Conservation (phyloP, 2,888 invertebrate species). For the Hyles lineata region DNA sequence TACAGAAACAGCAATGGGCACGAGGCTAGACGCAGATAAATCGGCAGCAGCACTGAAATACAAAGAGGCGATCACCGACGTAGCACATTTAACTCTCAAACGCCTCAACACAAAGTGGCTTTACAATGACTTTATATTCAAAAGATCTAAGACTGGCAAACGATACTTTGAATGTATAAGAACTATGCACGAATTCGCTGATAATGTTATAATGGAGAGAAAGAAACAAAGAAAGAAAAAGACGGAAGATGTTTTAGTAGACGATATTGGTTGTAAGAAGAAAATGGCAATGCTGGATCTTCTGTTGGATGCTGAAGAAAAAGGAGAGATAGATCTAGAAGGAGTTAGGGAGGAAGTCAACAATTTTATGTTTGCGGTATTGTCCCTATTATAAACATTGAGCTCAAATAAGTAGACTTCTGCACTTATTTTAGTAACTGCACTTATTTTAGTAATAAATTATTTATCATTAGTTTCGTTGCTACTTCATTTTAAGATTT, state of each 20-base stretch:
- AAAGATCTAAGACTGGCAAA: slow-evolving; percentile 68
- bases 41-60: slow-evolving; percentile 72
- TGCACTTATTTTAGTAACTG: no score
- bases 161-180: slow-evolving; percentile 73
- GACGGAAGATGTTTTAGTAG: not conserved
- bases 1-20: slow-evolving; percentile 87
- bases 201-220: slow-evolving; percentile 81
- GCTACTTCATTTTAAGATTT: no score
- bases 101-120: slow-evolving; percentile 82
- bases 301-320: slow-evolving; percentile 84
- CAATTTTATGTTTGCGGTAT: slow-evolving; percentile 83
- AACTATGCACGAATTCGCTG: slow-evolving; percentile 81
- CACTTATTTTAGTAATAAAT: no score
- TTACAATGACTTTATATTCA: slow-evolving; percentile 80
- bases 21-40: slow-evolving; percentile 72
- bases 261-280: slow-evolving; percentile 1
- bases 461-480: no score
- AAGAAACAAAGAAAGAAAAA: slow-evolving; percentile 46
- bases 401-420: no score
- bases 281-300: slow-evolving; percentile 78
- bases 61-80: slow-evolving; percentile 74
- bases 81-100: slow-evolving; percentile 56
- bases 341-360: slow-evolving; percentile 89
- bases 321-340: slow-evolving; percentile 83
- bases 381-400: not conserved